These are phyloP conservation scores for Heliangelus exortis DNA, from an alignment of 2,797 vertebrate genomes.

Conservation along the genomic window DNA sequence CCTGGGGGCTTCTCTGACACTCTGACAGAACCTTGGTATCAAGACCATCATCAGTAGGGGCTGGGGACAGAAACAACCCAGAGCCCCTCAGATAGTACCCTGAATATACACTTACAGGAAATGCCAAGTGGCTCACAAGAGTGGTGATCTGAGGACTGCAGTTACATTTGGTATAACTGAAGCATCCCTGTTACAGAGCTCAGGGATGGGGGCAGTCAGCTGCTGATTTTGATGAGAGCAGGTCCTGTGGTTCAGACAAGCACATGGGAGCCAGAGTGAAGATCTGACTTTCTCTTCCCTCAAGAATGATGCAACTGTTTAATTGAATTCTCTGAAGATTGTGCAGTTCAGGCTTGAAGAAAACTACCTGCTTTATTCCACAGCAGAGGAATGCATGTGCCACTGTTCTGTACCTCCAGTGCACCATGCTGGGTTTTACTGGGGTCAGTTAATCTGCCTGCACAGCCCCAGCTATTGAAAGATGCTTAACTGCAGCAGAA, in stretches of 20 bases:
- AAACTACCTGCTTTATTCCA: not conserved
- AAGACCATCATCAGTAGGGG: accelerated
- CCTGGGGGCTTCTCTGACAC: not conserved
- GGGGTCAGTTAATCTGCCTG: not conserved
- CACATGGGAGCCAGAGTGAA: not conserved
- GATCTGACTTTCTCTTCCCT: not conserved
- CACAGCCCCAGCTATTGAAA: not conserved
- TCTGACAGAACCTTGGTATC: not conserved
- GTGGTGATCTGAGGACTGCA: not conserved
- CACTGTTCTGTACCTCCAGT: not conserved
- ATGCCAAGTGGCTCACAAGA: not conserved
- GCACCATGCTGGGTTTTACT: not conserved
- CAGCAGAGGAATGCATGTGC: not conserved
- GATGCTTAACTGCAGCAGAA: not conserved
- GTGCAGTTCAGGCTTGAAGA: not conserved
- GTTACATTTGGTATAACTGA: not conserved
- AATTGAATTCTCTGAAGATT: not conserved
- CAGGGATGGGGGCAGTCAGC: not conserved
- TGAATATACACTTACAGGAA: not conserved
- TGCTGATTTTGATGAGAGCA: not conserved
- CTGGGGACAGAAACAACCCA: not conserved
- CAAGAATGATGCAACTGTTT: not conserved
- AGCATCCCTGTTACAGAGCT: not conserved
- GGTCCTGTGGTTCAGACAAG: not conserved
- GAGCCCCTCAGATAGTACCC: not conserved